These are phyloP conservation scores for Stictocephala bisonia DNA, from an alignment of 2,888 invertebrate genomes.

Conservation along the genomic window DNA sequence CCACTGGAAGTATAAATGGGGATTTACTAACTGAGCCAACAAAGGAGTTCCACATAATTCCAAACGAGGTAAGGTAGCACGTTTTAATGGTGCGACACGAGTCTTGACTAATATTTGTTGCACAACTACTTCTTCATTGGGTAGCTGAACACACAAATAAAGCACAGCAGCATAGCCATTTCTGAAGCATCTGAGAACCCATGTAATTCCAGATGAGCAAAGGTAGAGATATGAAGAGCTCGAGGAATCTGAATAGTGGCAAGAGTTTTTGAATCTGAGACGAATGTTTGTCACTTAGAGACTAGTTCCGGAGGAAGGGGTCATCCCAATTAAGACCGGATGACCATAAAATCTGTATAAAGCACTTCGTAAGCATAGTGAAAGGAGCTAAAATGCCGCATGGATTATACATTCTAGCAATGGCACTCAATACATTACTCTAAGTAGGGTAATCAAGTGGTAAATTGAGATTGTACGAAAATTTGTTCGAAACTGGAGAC, in stretches of 20 bases:
- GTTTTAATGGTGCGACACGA: too few relatives aligned
- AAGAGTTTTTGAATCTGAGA: not conserved
- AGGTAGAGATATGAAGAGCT: not conserved
- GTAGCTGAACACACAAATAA: not conserved
- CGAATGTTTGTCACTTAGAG: slow-evolving; percentile 2
- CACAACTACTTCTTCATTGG: not conserved
- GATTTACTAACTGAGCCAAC: too few relatives aligned
- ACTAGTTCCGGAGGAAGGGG: not conserved
- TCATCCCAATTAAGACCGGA: slow-evolving; percentile 32
- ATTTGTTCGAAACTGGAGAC: not conserved
- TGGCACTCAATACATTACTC: not conserved
- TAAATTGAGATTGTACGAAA: not conserved
- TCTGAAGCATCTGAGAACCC: slow-evolving; percentile 36
- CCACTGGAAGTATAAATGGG: too few relatives aligned
- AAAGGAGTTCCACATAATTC: too few relatives aligned
- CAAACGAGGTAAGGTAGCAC: too few relatives aligned
- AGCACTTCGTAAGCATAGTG: slow-evolving; percentile 20
- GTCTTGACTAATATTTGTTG: too few relatives aligned
- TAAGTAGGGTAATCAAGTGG: not conserved
- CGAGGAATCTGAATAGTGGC: slow-evolving; percentile 4
- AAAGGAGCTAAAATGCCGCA: slow-evolving; percentile 10
- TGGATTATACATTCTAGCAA: slow-evolving; percentile 12
- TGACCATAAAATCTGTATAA: slow-evolving; percentile 33
- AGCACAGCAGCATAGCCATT: slow-evolving; percentile 14
- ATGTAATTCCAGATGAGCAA: too few relatives aligned